These are phyloP conservation scores for Henricia sp. DNA, from an alignment of 53 echinoderm and acorn worm species.

Conservation along the genomic window DNA sequence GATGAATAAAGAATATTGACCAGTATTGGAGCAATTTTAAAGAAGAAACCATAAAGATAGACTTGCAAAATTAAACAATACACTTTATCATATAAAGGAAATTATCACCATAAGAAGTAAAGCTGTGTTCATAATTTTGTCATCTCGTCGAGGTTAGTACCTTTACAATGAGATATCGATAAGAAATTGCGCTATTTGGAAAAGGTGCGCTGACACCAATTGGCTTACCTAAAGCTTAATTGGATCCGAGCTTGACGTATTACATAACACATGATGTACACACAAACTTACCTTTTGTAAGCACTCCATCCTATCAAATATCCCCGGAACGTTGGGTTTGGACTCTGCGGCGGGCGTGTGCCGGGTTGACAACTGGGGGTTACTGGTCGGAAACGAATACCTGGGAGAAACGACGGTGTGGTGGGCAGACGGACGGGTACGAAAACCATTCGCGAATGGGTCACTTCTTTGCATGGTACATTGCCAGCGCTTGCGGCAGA, in stretches of 20 bases:
- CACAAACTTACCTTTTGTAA: conserved; percentile 33
- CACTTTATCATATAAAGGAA: no score
- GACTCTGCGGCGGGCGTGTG: conserved; percentile 3
- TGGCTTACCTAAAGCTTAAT: neutral
- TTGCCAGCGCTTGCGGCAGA: neutral
- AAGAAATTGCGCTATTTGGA: neutral
- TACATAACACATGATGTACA: no score
- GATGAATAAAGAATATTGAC: no score
- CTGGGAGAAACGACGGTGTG: neutral
- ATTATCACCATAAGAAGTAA: no score
- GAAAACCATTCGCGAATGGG: conserved; percentile 38
- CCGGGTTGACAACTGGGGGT: conserved; percentile 24
- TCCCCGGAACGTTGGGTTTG: conserved; percentile 38
- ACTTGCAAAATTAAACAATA: no score
- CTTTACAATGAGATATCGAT: neutral
- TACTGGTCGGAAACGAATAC: neutral
- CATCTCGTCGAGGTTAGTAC: neutral
- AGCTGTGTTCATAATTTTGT: neutral
- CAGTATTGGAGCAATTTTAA: no score
- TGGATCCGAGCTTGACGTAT: neutral
- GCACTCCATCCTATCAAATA: conserved; percentile 56
- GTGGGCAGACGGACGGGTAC: conserved; percentile 55
- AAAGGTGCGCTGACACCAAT: neutral
- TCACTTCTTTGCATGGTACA: conserved; percentile 30
- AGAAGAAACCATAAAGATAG: no score